These are phyloP conservation scores for Clitarchus hookeri DNA, from an alignment of 2,888 invertebrate genomes.

Conservation along the genomic window DNA sequence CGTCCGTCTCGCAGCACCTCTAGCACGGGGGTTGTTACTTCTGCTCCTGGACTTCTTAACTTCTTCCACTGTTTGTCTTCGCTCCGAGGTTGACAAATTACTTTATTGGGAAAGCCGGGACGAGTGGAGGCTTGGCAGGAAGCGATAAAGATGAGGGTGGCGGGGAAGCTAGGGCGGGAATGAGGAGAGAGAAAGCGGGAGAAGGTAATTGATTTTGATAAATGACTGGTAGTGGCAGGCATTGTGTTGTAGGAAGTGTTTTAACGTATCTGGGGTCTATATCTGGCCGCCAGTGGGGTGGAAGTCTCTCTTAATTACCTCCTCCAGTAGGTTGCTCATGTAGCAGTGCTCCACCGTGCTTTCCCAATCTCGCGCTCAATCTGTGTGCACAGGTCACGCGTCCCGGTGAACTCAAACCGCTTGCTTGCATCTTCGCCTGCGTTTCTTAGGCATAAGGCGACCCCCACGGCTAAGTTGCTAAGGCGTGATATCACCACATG, in stretches of 20 bases:
- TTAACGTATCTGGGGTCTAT: not conserved
- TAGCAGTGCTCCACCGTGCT: too few species aligned
- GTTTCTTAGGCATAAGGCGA: too few species aligned
- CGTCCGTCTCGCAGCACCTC: not conserved
- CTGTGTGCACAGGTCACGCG: too few species aligned
- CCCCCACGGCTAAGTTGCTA: too few species aligned
- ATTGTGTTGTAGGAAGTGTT: not conserved
- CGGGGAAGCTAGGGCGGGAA: too few species aligned
- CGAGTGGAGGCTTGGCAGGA: not conserved
- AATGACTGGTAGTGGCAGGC: constrained; percentile 26
- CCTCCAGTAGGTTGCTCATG: not conserved
- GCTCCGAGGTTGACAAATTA: constrained; percentile 28
- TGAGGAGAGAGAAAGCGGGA: not conserved
- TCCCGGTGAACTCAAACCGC: too few species aligned
- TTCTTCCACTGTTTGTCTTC: not conserved
- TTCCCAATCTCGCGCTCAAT: too few species aligned
- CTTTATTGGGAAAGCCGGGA: constrained; percentile 23
- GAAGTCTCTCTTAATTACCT: not conserved
- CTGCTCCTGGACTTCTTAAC: not conserved
- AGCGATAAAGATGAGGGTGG: not conserved
- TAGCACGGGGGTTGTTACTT: not conserved
- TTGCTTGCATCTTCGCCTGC: too few species aligned
- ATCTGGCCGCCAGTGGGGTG: not conserved
- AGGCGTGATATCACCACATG: too few species aligned
- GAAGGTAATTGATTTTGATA: constrained; percentile 34